Evolutionary conservation across 1,140 invertebrate genomes (phyloP), one percentile per base, ranked within the genome.

Genomic region (Papilio glaucus): DNA sequence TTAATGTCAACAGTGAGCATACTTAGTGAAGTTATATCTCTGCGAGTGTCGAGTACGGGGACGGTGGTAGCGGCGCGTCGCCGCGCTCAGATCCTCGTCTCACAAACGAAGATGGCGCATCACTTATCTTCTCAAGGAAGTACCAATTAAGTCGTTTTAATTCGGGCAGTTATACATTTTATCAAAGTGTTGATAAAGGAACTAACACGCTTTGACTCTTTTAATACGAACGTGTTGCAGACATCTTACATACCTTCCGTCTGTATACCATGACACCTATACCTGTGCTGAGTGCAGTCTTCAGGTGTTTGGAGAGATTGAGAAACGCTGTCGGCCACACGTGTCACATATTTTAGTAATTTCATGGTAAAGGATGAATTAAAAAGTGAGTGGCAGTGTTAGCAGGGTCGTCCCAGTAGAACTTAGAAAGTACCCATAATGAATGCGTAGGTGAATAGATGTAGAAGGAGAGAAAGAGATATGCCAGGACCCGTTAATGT

Each of bases 131-230:
- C 49, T 57, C 49, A 24, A 57, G 49, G 49, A 57, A 24, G 49
- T 57, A 24, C 49, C 49, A 57, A 57, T 57, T 24, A 57, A 24
- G 49, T 18, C 8, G 49, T 24, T 21, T 57, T 57, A 57, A 57
- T 57, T 57, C 49, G 29, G 18, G 12, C 21, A 21, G 9, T 57
- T 12, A 26, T 21, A 24, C 21, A 21, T 57, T 2, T 24, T 57
- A 4, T 57, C 8, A 57, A 57, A 57, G 13, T 24, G 21, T 57
- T 24, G 10, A 24, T 53, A 53, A 57, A 26, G 21, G 21, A 24
- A n/a, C n/a, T n/a, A n/a, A n/a, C n/a, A 57, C 1, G 9, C 10
- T 57, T 24, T 26, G 21, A 24, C 10, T 13, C 39, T 41, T 13
- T 41, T 41, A 9, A 49, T 21, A 4, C 13, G 10, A 21, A 42